Evolutionary conservation across 2,797 vertebrate genomes (phyloP).

Genomic region (Acanthurus tractus): DNA sequence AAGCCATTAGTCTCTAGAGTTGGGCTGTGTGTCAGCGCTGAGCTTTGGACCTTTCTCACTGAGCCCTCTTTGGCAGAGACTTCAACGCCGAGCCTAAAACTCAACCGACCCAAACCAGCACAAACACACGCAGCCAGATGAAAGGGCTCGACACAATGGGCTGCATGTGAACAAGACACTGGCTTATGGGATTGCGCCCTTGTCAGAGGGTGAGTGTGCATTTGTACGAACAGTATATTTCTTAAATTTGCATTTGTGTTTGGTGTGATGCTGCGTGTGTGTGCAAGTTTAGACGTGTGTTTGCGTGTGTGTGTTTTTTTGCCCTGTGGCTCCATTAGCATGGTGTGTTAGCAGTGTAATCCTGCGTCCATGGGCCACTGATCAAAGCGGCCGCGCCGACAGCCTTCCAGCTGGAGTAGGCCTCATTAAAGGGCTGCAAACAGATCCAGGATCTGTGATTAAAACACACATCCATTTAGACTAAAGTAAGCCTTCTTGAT

Average conservation of each 20-base stretch:
- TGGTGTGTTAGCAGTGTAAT: slow-evolving; percentile 70
- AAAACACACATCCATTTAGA: slow-evolving; percentile 53
- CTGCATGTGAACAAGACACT: slow-evolving; percentile 30
- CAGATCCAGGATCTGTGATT: slow-evolving; percentile 68
- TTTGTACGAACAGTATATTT: slow-evolving; percentile 33
- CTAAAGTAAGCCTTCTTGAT: slow-evolving; percentile 40
- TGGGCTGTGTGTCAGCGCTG: slow-evolving; percentile 65
- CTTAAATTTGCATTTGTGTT: slow-evolving; percentile 46
- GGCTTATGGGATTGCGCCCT: slow-evolving; percentile 40
- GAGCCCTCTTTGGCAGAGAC: slow-evolving; percentile 65
- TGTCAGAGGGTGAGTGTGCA: slow-evolving; percentile 25
- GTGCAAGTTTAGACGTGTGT: slow-evolving; percentile 17
- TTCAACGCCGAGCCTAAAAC: slow-evolving; percentile 46
- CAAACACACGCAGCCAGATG: slow-evolving; percentile 39
- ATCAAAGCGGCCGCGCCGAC: slow-evolving; percentile 74
- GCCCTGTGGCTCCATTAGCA: slow-evolving; percentile 66
- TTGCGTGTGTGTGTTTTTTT: slow-evolving; percentile 23
- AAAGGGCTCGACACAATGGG: slow-evolving; percentile 51
- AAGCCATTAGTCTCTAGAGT: slow-evolving; percentile 78
- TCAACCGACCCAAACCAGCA: slow-evolving; percentile 43
- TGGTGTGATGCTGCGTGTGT: background rate
- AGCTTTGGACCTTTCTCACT: slow-evolving; percentile 69
- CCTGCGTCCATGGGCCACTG: slow-evolving; percentile 66
- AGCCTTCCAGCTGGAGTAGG: slow-evolving; percentile 71
- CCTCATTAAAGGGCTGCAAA: slow-evolving; percentile 69